phyloP scores from a whole-genome alignment of 1,140 invertebrate genomes.

The Pinna nobilis region DNA sequence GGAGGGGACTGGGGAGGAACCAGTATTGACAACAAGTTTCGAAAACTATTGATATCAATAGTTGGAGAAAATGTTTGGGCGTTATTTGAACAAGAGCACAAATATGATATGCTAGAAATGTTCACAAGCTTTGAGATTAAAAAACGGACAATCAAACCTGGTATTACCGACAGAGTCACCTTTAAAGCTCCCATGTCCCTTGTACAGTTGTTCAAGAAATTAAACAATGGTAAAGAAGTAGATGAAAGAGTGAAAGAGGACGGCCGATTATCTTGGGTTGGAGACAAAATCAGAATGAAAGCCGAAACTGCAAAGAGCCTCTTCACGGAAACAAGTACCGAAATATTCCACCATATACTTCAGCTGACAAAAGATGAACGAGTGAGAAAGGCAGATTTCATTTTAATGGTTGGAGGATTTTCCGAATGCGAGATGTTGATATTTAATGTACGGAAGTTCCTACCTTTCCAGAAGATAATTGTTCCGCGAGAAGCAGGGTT shows the following conservation, averaged over 20 bases:
- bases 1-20: conserved; percentile 64
- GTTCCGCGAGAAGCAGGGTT: conserved; percentile 5
- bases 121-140: conserved; percentile 33
- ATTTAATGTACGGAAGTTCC: conserved; percentile 10
- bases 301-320: not conserved
- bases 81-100: conserved; percentile 51
- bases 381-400: not conserved
- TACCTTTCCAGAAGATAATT: not conserved
- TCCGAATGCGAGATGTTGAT: conserved; percentile 31
- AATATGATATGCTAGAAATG: conserved; percentile 54
- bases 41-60: conserved; percentile 56
- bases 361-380: not conserved
- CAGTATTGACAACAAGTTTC: conserved; percentile 62
- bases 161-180: not conserved
- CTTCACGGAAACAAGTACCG: not conserved
- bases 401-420: conserved; percentile 43
- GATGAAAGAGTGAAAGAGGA: not conserved
- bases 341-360: not conserved
- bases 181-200: conserved; percentile 26
- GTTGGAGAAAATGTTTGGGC: conserved; percentile 56
- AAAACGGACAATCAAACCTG: conserved; percentile 18
- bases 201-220: conserved; percentile 7
- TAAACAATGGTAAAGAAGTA: conserved; percentile 28
- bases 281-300: not conserved
- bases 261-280: not conserved